A percentile compares a stretch with the other conserved stretches of the same genome.
phyloP scores from a whole-genome alignment of 92 coral and sea anemone species.

The Chrysogorgia sp. region DNA sequence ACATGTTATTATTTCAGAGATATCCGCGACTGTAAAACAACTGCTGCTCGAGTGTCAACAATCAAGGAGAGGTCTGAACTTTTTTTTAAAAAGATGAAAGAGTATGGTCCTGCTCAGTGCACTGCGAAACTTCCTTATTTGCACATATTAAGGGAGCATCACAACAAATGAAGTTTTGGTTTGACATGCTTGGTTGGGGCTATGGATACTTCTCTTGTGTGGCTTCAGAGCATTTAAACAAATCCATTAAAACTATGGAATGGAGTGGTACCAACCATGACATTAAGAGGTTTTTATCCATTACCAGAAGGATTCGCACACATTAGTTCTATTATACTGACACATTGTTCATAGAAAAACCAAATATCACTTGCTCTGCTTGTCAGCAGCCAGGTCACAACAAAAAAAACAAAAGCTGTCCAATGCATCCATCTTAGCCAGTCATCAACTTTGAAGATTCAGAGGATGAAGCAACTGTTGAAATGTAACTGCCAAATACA shows the following conservation, averaged over 20 bases:
- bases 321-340: slow-evolving; percentile 49
- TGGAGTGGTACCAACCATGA: slow-evolving; percentile 53
- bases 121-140: slow-evolving; percentile 36
- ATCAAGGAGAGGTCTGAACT: slow-evolving; percentile 27
- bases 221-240: slow-evolving; percentile 51
- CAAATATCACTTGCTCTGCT: slow-evolving; percentile 37
- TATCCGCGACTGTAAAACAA: slow-evolving; percentile 15
- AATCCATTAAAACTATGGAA: slow-evolving; percentile 45
- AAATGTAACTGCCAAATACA: no score
- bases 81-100: slow-evolving; percentile 30
- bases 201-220: slow-evolving; percentile 56
- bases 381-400: slow-evolving; percentile 47
- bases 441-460: slow-evolving; percentile 31
- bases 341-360: slow-evolving; percentile 12
- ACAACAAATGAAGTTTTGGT: slow-evolving; percentile 43
- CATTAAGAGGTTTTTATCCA: slow-evolving; percentile 2
- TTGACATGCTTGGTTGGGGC: slow-evolving; percentile 54
- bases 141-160: slow-evolving; percentile 51
- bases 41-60: slow-evolving; percentile 27
- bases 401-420: slow-evolving; percentile 40
- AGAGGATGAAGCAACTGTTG: no score
- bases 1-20: slow-evolving; percentile 15
- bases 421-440: slow-evolving; percentile 57
- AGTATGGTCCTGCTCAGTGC: slow-evolving; percentile 46
- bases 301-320: slow-evolving; percentile 25